Evolutionary conservation across 2,113 vertebrate genomes (phyloP).

Genomic region (Oreocharis arfaki): DNA sequence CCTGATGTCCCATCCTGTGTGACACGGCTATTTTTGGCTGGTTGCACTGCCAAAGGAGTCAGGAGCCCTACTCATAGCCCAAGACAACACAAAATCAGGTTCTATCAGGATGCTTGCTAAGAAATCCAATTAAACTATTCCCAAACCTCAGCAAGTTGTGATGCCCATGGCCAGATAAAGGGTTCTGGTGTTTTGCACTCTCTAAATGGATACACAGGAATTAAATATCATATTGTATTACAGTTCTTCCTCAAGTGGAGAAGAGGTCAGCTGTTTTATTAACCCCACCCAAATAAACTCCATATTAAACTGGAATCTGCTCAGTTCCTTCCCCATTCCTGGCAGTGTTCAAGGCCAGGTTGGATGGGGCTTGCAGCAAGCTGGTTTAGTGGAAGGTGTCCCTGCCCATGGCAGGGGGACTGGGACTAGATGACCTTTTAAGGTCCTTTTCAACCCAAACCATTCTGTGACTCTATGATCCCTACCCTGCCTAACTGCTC

Average conservation of each 20-base stretch:
- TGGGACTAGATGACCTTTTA: not conserved
- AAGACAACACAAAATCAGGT: not conserved
- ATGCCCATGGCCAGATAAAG: not conserved
- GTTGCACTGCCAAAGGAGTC: not conserved
- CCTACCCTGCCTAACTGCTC: not conserved
- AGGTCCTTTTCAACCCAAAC: not conserved
- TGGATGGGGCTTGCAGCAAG: not conserved
- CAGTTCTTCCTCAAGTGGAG: not conserved
- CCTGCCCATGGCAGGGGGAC: not conserved
- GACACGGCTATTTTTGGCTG: not conserved
- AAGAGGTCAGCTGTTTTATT: not conserved
- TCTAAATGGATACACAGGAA: not conserved
- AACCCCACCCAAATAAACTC: not conserved
- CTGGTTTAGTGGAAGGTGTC: not conserved
- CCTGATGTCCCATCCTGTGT: not conserved
- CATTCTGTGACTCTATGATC: not conserved
- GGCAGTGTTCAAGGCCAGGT: not conserved
- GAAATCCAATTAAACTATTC: not conserved
- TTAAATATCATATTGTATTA: not conserved
- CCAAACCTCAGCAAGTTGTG: not conserved
- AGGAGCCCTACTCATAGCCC: not conserved
- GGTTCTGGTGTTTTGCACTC: not conserved
- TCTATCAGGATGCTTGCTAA: not conserved
- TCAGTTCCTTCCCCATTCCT: not conserved
- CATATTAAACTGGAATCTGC: not conserved